Percentiles rank a stretch among this genome's conserved stretches.
Conservation (phyloP, 1,140 invertebrate species). For the Dufourea novaeangliae region DNA sequence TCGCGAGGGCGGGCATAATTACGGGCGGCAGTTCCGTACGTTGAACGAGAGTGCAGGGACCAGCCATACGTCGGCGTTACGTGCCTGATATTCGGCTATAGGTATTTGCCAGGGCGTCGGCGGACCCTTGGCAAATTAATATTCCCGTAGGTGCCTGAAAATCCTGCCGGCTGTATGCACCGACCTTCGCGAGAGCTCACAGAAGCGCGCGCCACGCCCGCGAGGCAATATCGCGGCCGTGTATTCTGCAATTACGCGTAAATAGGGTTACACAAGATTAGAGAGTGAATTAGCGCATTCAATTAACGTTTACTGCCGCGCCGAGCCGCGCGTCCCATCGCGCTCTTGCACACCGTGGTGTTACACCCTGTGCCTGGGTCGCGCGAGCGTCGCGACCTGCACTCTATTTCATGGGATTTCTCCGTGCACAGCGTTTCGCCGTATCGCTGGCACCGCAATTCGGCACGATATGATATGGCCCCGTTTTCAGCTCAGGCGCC, state of each 20-base stretch:
- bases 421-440: constrained; percentile 10
- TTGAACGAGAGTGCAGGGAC: constrained; percentile 9
- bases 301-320: constrained; percentile 77
- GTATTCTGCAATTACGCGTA: constrained; percentile 76
- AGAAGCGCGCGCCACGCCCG: constrained; percentile 20
- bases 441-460: constrained; percentile 52
- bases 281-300: constrained; percentile 77
- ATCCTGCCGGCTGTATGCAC: constrained; percentile 42
- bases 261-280: constrained; percentile 77
- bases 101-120: constrained; percentile 47
- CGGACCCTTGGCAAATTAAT: constrained; percentile 61
- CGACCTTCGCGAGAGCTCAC: constrained; percentile 46
- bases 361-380: not conserved
- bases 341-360: not conserved
- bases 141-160: constrained; percentile 62
- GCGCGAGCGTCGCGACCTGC: constrained; percentile 5
- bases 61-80: constrained; percentile 40
- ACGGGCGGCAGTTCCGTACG: constrained; percentile 14
- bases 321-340: constrained; percentile 28
- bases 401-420: constrained; percentile 76
- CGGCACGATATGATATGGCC: constrained; percentile 47
- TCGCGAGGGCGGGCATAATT: constrained; percentile 50
- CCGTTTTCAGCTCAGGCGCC: constrained; percentile 15
- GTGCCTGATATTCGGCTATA: constrained; percentile 51
- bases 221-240: constrained; percentile 66